Evolutionary conservation across 2,113 vertebrate genomes (phyloP).

Genomic region (Sisor rabdophorus): DNA sequence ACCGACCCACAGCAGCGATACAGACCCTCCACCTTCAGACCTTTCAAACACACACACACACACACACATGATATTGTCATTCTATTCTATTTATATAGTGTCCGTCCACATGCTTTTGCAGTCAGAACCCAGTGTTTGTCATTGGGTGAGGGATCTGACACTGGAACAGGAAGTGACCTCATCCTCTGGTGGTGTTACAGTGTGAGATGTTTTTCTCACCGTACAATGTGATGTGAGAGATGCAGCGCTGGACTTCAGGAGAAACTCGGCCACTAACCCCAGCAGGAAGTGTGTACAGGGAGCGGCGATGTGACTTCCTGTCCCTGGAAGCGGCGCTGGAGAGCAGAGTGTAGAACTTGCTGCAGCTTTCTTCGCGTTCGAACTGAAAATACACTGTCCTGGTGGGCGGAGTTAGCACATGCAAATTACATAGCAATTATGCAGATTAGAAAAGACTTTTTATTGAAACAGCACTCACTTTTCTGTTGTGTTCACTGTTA

Average conservation of each 20-base stretch:
- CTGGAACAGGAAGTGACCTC: background rate
- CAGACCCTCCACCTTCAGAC: constrained; percentile 70
- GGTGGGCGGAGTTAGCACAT: background rate
- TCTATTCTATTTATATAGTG: background rate
- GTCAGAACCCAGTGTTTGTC: background rate
- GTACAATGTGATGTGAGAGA: constrained; percentile 11
- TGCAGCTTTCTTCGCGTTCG: constrained; percentile 58
- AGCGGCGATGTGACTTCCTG: background rate
- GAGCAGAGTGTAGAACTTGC: constrained; percentile 60
- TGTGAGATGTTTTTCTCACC: constrained; percentile 50
- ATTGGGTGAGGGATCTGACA: background rate
- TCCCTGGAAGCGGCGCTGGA: constrained; percentile 33
- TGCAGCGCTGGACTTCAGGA: constrained; percentile 33
- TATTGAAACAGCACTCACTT: constrained; percentile 37
- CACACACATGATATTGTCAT: background rate
- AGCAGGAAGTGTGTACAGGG: constrained; percentile 42
- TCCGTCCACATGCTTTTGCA: background rate
- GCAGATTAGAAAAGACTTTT: background rate
- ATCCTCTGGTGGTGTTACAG: background rate
- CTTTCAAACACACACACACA: constrained; percentile 48
- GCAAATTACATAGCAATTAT: background rate
- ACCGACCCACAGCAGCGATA: constrained; percentile 68
- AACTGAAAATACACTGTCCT: constrained; percentile 64
- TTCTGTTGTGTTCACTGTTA: constrained; percentile 12
- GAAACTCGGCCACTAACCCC: constrained; percentile 51